Percentiles rank a stretch among this genome's conserved stretches.
phyloP scores from a whole-genome alignment of 92 coral and sea anemone genomes.

The Montipora capitata region DNA sequence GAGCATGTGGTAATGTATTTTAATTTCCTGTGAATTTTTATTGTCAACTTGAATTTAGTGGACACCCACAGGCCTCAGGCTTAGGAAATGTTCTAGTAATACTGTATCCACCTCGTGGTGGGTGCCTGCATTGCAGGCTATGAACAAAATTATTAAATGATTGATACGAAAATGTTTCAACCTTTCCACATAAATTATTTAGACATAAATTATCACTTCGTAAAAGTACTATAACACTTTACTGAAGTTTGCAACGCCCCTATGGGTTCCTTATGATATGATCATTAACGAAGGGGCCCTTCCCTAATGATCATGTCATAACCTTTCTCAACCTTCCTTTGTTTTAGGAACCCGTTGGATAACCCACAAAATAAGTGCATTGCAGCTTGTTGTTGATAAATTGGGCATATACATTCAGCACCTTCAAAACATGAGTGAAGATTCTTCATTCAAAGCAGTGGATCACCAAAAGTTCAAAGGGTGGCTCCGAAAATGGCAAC shows the following conservation, averaged over 20 bases:
- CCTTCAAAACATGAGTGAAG: constrained; percentile 74
- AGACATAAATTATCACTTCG: no score
- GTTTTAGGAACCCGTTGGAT: constrained; percentile 61
- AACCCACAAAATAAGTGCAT: constrained; percentile 79
- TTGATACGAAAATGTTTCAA: no score
- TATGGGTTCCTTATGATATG: no score
- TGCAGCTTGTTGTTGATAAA: constrained; percentile 80
- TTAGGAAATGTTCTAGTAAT: not conserved
- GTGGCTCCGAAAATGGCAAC: constrained; percentile 69
- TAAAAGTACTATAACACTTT: no score
- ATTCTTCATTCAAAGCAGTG: constrained; percentile 74
- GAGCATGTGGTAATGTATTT: constrained; percentile 78
- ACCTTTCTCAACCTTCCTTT: constrained; percentile 11
- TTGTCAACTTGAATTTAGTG: not conserved
- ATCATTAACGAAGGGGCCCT: no score
- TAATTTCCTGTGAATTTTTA: constrained; percentile 21
- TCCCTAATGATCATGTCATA: not conserved
- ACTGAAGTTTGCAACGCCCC: no score
- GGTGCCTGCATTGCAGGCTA: no score
- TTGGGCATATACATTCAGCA: constrained; percentile 79
- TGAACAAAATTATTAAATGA: no score
- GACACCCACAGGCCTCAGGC: not conserved
- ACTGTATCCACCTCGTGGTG: not conserved
- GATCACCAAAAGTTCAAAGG: constrained; percentile 84
- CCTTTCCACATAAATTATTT: no score